A percentile compares a stretch with the other conserved stretches of the same genome.
Evolutionary conservation across 2,888 invertebrate genomes (phyloP).

Genomic region (Carpatolechia fugitivella): DNA sequence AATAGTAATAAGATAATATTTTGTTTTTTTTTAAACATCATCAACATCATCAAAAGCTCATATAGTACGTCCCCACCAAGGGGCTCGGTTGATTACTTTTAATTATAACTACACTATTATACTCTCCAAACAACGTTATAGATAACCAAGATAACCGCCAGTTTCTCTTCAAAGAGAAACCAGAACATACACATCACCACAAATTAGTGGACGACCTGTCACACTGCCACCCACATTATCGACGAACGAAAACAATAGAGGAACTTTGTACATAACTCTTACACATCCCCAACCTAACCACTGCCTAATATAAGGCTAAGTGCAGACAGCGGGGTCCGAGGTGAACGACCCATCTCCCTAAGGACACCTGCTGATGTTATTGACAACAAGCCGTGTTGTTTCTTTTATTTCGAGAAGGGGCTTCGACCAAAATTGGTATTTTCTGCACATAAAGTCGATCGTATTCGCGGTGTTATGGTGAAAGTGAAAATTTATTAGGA

Average conservation of each 20-base stretch:
- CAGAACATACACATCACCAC: not conserved
- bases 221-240: slow-evolving; percentile 5
- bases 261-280: slow-evolving; percentile 4
- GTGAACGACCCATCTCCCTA: slow-evolving; percentile 61
- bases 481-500: slow-evolving; percentile 11
- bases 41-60: no score
- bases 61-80: no score
- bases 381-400: slow-evolving; percentile 66
- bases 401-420: slow-evolving; percentile 61
- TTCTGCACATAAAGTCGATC: slow-evolving; percentile 18
- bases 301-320: slow-evolving; percentile 43
- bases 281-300: slow-evolving; percentile 22
- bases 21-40: no score
- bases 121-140: no score
- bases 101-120: no score
- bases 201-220: not conserved
- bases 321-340: slow-evolving; percentile 39
- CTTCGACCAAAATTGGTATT: slow-evolving; percentile 16
- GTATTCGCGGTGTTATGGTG: slow-evolving; percentile 3
- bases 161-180: not conserved
- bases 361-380: slow-evolving; percentile 74
- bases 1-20: no score
- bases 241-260: slow-evolving; percentile 1
- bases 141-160: no score
- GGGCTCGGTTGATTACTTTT: no score